These are phyloP conservation scores for Adelges cooleyi DNA, from an alignment of 1,140 invertebrate genomes.

Conservation along the genomic window DNA sequence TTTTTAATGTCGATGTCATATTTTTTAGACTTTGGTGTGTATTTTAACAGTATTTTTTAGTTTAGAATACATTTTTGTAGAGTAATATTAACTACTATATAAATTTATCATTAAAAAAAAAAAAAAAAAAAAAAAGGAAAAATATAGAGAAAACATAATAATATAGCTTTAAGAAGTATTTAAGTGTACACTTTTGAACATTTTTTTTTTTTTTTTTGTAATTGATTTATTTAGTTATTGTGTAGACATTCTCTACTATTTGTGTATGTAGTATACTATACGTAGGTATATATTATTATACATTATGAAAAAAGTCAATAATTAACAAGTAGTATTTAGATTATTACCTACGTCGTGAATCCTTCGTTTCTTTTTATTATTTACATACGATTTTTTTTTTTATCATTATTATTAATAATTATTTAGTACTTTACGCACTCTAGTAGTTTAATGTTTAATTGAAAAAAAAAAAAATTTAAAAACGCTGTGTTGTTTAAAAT, in stretches of 20 bases:
- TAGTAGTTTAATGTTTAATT: conserved; percentile 27
- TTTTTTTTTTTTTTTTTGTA: conserved; percentile 4
- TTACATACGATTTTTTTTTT: conserved; percentile 9
- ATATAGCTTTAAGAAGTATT: conserved; percentile 23
- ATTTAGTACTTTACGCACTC: conserved; percentile 25
- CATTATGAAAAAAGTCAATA: conserved; percentile 9
- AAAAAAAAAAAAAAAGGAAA: no score
- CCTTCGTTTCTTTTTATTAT: conserved; percentile 25
- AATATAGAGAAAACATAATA: no score
- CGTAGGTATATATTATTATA: conserved; percentile 1
- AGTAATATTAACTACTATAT: conserved; percentile 28
- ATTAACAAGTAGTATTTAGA: conserved; percentile 27
- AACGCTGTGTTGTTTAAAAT: conserved; percentile 27
- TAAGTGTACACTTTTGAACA: conserved; percentile 24
- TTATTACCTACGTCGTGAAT: conserved; percentile 18
- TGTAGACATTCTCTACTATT: conserved; percentile 23
- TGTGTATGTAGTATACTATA: conserved; percentile 20
- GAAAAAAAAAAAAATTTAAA: no score
- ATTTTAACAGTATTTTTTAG: conserved; percentile 29
- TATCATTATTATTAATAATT: conserved; percentile 12
- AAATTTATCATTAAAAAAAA: conserved; percentile 20
- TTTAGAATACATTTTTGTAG: conserved; percentile 21
- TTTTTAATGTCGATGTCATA: conserved; percentile 26
- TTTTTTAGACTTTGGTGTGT: conserved; percentile 26
- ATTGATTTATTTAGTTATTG: conserved; percentile 24